phyloP scores from a whole-genome alignment of 2,113 vertebrate genomes.

The Megalops atlanticus region DNA sequence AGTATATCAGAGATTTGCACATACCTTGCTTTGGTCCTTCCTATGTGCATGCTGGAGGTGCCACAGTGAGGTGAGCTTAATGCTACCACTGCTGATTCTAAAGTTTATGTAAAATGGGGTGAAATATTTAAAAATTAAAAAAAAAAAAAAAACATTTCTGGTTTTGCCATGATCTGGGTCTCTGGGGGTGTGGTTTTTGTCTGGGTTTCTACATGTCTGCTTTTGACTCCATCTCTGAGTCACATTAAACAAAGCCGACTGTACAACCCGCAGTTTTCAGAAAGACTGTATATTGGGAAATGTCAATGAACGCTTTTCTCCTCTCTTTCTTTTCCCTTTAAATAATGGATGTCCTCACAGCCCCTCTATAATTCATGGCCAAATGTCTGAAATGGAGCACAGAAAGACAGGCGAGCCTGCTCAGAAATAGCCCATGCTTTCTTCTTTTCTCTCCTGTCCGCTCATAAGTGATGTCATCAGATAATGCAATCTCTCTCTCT shows the following conservation, averaged over 20 bases:
- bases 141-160: no score
- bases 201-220: background rate
- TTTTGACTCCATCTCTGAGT: no score
- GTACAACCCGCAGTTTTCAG: background rate
- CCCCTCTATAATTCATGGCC: slow-evolving; percentile 36
- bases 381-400: slow-evolving; percentile 20
- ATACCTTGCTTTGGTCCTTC: no score
- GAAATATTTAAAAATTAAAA: no score
- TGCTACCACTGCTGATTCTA: no score
- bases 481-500: background rate
- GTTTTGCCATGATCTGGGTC: background rate
- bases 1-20: no score
- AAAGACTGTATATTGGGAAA: background rate
- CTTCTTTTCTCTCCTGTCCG: background rate
- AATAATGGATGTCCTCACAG: slow-evolving; percentile 34
- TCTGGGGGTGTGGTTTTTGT: background rate
- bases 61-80: no score
- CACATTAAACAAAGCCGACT: background rate
- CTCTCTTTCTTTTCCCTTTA: slow-evolving; percentile 12
- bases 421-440: slow-evolving; percentile 21
- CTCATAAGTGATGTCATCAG: background rate
- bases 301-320: slow-evolving; percentile 7
- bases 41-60: no score
- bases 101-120: no score
- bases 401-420: background rate